phyloP scores from a whole-genome alignment of 2,797 vertebrate genomes.

The Propithecus deckenii region DNA sequence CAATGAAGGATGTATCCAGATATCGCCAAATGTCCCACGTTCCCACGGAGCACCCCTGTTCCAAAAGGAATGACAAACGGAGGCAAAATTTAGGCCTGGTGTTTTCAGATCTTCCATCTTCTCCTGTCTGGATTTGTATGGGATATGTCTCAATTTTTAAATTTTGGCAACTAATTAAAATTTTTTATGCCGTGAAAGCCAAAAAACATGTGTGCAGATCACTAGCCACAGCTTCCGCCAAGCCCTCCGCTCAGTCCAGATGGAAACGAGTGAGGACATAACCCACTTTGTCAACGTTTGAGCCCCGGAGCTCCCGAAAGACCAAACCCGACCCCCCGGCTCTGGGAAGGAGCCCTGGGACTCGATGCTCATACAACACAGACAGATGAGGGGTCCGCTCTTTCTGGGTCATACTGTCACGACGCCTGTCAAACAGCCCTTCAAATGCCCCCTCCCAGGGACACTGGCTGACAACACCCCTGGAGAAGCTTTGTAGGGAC shows the following conservation, averaged over 20 bases:
- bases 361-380: neutral
- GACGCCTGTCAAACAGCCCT: neutral
- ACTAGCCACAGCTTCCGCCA: neutral
- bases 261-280: neutral
- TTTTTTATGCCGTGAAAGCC: neutral
- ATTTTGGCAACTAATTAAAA: neutral
- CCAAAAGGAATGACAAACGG: rapidly evolving
- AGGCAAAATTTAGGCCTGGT: neutral
- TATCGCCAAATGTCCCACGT: rapidly evolving
- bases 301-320: neutral
- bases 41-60: neutral
- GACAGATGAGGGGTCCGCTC: neutral
- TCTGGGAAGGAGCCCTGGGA: neutral
- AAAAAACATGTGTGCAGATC: neutral
- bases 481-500: neutral
- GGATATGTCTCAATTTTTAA: neutral
- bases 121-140: neutral
- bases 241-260: neutral
- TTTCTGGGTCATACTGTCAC: neutral
- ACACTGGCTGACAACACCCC: neutral
- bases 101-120: neutral
- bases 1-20: neutral
- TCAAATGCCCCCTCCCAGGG: neutral
- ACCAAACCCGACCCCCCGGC: neutral
- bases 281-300: neutral